Evolutionary conservation across 2,797 vertebrate species (phyloP), one percentile per base, ranked within the genome.

Genomic region (Forpus xanthops): DNA sequence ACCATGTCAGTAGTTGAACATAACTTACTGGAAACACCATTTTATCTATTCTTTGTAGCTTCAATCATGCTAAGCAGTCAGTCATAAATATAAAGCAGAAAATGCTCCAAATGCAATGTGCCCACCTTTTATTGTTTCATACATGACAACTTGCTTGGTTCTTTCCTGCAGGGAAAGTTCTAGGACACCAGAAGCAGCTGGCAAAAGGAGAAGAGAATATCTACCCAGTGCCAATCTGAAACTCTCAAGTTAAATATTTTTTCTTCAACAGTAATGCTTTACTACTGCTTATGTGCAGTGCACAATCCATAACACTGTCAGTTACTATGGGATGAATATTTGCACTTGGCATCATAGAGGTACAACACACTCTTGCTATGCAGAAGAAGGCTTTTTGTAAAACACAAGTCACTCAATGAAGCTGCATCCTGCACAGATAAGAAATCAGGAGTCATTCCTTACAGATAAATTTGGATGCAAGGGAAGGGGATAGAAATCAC

Each of bases 231-330:
- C 78, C 61, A 80, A 77, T 50, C 61, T 72, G 61, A 91, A 77
- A 42, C 64, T 50, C 72, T 62, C 72, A 77, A 64, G 37, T 60
- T 73, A 77, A 95, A 71, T 75, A 71, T 33, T 93, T 93, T 85
- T 68, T 44, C 74, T 96, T 56, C 31, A 12, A 56, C 15, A 90
- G 47, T n/a, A 93, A 68, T 56, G 62, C 47, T 95, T 94, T 90
- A 23, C 37, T 92, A 70, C 37, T 72, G 52, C 53, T 47, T 70
- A 37, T 10, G 2, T 44, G 66, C 8, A 67, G 6, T 19, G 50
- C 28, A 85, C 52, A 83, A 49, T 62, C 41, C 70, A 47, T n/a
- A 58, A 6, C 41, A 44, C 64, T 71, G 42, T 60, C 75, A 94
- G 77, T 31, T 28, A 15, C 39, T n/a, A 30, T 87, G 60, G 53